Percentiles rank a stretch among this genome's conserved stretches.
Conservation (phyloP, 2,888 invertebrate species). For the Melinaea marsaeus region DNA sequence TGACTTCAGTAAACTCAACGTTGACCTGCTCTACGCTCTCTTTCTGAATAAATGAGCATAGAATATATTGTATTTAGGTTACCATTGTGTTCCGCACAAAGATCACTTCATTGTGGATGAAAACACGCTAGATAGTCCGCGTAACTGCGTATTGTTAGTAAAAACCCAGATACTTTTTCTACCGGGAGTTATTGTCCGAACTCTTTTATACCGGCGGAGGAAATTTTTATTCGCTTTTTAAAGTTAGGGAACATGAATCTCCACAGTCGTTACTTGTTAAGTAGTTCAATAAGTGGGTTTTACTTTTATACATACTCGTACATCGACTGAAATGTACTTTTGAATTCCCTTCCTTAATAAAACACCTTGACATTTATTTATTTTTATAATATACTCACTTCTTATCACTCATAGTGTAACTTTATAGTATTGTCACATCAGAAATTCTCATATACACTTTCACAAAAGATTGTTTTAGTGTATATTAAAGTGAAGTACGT, state of each 20-base stretch:
- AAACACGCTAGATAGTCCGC: slow-evolving; percentile 22
- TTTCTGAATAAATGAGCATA: slow-evolving; percentile 29
- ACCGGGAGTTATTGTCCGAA: slow-evolving; percentile 4
- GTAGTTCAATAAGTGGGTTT: slow-evolving; percentile 3
- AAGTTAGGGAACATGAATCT: slow-evolving; percentile 4
- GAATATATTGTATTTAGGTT: slow-evolving; percentile 34
- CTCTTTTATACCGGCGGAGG: slow-evolving; percentile 2
- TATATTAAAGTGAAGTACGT: too few relatives aligned
- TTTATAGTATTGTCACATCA: too few relatives aligned
- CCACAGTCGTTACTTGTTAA: slow-evolving; percentile 4
- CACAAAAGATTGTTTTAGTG: too few relatives aligned
- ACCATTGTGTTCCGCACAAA: slow-evolving; percentile 32
- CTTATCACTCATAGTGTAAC: too few relatives aligned
- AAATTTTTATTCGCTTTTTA: slow-evolving; percentile 7
- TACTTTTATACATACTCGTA: neutral
- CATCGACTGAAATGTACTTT: neutral
- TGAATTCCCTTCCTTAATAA: neutral
- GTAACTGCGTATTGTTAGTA: slow-evolving; percentile 24
- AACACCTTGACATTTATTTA: too few relatives aligned
- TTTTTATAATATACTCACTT: too few relatives aligned
- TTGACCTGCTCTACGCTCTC: slow-evolving; percentile 33
- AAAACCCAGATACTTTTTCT: slow-evolving; percentile 6
- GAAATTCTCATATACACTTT: too few relatives aligned
- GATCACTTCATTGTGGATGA: slow-evolving; percentile 33
- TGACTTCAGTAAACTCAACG: slow-evolving; percentile 28